These are phyloP conservation scores for Drosophila acutilabella DNA, from an alignment of 2,888 invertebrate genomes.

Conservation along the genomic window DNA sequence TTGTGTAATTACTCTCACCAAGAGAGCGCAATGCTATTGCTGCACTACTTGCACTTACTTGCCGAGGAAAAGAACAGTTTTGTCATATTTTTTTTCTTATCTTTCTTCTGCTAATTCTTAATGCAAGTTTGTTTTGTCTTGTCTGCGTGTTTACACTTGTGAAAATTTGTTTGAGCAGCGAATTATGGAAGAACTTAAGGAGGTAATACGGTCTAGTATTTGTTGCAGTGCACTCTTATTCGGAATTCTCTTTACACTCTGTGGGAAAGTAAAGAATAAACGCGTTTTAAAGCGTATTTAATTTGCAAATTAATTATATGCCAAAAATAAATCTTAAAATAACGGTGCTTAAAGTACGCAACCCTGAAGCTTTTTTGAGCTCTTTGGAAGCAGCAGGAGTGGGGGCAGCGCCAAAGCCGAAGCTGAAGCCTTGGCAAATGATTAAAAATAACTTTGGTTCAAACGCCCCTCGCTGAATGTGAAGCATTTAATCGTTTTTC, in stretches of 20 bases:
- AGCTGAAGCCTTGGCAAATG: constrained; percentile 28
- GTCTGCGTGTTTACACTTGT: background rate
- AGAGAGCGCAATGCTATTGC: background rate
- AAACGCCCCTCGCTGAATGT: constrained; percentile 11
- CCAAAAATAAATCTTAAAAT: constrained; percentile 31
- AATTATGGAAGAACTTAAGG: no score
- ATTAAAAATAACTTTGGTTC: constrained; percentile 44
- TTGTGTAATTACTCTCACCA: background rate
- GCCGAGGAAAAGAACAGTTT: background rate
- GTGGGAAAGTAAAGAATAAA: background rate
- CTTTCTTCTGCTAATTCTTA: background rate
- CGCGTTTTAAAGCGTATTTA: constrained; percentile 19
- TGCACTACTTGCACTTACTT: background rate
- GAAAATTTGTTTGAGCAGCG: background rate
- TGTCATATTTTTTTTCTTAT: background rate
- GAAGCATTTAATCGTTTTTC: constrained; percentile 34
- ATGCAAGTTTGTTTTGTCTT: background rate
- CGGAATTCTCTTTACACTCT: no score
- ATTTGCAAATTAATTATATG: constrained; percentile 23
- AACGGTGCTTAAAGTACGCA: constrained; percentile 12
- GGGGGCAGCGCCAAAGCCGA: background rate
- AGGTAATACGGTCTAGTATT: no score
- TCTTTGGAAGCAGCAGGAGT: background rate
- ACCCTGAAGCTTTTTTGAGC: constrained; percentile 3
- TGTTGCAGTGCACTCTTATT: no score